phyloP scores from a whole-genome alignment of 2,888 invertebrate species.

The Scrobipalpa atriplicella region DNA sequence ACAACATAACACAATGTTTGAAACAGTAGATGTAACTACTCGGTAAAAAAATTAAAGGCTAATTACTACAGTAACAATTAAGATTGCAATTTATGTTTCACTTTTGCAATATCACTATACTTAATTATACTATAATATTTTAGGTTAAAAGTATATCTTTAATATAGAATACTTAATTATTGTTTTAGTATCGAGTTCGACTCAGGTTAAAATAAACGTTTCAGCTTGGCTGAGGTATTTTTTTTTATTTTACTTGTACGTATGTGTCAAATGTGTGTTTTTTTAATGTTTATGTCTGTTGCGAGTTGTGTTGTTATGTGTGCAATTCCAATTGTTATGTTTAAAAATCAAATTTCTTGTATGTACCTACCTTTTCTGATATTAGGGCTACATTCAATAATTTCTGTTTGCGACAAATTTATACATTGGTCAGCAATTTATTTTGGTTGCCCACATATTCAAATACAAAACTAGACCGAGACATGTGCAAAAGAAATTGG shows the following conservation, averaged over 20 bases:
- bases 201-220: constrained; percentile 60
- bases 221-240: constrained; percentile 66
- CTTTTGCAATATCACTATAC: too few species aligned
- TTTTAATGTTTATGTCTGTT: neutral
- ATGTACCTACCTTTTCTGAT: neutral
- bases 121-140: too few species aligned
- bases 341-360: neutral
- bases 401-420: too few species aligned
- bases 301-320: neutral
- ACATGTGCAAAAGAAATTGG: neutral
- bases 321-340: neutral
- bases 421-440: neutral
- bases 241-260: constrained; percentile 50
- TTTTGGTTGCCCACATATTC: neutral
- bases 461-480: neutral
- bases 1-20: too few species aligned
- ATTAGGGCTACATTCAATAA: too few species aligned
- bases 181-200: constrained; percentile 49
- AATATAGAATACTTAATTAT: neutral
- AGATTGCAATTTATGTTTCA: too few species aligned
- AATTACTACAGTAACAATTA: too few species aligned
- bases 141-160: neutral
- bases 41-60: too few species aligned
- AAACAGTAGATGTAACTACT: too few species aligned
- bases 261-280: constrained; percentile 31